Conservation (phyloP, 1,140 invertebrate genomes). For the Dicyema japonicum region DNA sequence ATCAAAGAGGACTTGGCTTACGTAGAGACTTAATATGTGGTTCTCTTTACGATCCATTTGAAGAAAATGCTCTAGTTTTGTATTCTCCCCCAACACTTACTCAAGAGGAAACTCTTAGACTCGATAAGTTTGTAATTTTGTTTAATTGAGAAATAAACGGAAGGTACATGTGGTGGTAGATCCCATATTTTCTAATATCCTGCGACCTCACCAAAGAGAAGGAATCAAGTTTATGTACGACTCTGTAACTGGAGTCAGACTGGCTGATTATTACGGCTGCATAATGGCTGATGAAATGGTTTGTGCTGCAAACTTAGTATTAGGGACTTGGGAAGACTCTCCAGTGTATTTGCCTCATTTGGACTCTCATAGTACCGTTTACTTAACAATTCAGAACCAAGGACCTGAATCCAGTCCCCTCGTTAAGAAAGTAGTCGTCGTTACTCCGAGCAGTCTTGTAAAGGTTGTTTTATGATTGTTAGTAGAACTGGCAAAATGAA, state of each 20-base stretch:
- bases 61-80: constrained; percentile 59
- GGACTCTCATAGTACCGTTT: constrained; percentile 40
- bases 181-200: constrained; percentile 48
- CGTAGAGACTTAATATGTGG: constrained; percentile 31
- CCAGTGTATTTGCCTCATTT: constrained; percentile 77
- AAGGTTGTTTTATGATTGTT: constrained; percentile 25
- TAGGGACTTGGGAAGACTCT: constrained; percentile 56
- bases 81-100: constrained; percentile 45
- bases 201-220: constrained; percentile 85
- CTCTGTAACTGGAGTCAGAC: constrained; percentile 65
- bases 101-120: constrained; percentile 47
- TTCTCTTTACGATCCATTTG: constrained; percentile 61
- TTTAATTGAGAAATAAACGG: constrained; percentile 18
- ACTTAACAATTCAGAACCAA: constrained; percentile 16
- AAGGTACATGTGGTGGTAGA: constrained; percentile 70
- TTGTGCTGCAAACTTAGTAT: constrained; percentile 1
- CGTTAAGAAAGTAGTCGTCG: constrained; percentile 64
- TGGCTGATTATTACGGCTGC: constrained; percentile 53
- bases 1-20: constrained; percentile 40
- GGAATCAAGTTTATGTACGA: constrained; percentile 99
- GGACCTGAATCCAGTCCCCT: constrained; percentile 32
- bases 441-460: constrained; percentile 74
- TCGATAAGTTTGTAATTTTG: constrained; percentile 2
- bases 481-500: constrained; percentile 82
- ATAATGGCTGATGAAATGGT: constrained; percentile 98